Conservation (phyloP, 2,888 invertebrate species). For the Eremobia ochroleuca region DNA sequence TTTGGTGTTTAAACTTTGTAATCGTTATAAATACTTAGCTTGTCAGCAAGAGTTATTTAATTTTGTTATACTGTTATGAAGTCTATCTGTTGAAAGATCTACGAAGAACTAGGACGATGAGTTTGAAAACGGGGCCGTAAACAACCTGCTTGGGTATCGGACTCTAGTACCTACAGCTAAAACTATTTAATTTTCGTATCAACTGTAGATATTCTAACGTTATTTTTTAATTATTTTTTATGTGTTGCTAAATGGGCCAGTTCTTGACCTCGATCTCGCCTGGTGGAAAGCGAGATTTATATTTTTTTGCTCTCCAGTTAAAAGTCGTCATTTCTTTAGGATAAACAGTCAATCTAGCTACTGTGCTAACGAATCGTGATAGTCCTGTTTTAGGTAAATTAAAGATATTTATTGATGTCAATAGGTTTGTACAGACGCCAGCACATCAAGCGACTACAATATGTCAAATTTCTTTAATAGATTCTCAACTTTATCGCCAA, state of each 20-base stretch:
- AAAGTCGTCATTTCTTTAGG: background rate
- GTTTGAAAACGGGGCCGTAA: background rate
- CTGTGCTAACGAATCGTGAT: background rate
- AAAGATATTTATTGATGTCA: background rate
- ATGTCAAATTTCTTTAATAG: too few relatives aligned
- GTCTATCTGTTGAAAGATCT: background rate
- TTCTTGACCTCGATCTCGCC: too few relatives aligned
- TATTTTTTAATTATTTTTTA: background rate
- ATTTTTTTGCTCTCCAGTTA: background rate
- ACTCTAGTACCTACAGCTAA: background rate
- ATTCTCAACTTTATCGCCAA: too few relatives aligned
- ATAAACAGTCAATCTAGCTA: background rate
- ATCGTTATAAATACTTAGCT: background rate
- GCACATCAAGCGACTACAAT: too few relatives aligned
- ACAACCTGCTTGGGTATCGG: background rate
- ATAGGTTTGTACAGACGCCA: too few relatives aligned
- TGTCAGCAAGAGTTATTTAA: background rate
- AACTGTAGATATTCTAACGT: background rate
- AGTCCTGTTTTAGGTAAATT: background rate
- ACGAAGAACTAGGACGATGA: background rate
- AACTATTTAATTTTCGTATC: background rate
- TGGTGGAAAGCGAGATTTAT: too few relatives aligned
- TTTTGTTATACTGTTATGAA: slow-evolving; percentile 7
- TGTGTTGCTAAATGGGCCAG: background rate
- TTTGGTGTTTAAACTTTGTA: background rate